These are phyloP conservation scores for Chaetorhynchus papuensis DNA, from an alignment of 2,113 vertebrate species.

Conservation along the genomic window DNA sequence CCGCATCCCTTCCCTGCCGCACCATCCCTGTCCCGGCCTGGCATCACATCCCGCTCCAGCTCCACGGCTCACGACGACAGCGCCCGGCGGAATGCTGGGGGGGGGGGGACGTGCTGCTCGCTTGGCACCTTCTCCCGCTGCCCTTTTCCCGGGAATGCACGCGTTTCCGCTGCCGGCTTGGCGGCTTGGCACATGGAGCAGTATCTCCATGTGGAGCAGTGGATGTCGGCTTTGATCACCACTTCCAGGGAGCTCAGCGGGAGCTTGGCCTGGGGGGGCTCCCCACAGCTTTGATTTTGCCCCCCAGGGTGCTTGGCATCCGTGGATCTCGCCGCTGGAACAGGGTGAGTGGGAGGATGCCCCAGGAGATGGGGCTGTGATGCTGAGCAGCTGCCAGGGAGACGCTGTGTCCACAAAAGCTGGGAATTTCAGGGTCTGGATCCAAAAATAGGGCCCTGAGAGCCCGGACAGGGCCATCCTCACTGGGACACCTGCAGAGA, in stretches of 20 bases:
- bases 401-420: accelerated
- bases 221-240: background rate
- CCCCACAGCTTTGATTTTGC: background rate
- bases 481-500: accelerated
- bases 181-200: background rate
- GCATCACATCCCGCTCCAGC: background rate
- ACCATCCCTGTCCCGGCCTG: background rate
- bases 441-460: background rate
- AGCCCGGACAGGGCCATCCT: accelerated
- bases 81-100: accelerated
- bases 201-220: background rate
- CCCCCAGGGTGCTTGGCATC: background rate
- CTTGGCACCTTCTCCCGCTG: background rate
- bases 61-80: accelerated
- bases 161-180: background rate
- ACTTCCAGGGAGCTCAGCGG: background rate
- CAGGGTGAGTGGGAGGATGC: background rate
- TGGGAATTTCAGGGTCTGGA: background rate
- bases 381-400: background rate
- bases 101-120: background rate
- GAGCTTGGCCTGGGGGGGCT: background rate
- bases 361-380: background rate
- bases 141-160: background rate
- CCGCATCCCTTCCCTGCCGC: background rate
- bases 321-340: background rate